Evolutionary conservation across 2,113 vertebrate species (phyloP), one percentile per base, ranked within the genome.

Genomic region (Entosphenus tridentatus): DNA sequence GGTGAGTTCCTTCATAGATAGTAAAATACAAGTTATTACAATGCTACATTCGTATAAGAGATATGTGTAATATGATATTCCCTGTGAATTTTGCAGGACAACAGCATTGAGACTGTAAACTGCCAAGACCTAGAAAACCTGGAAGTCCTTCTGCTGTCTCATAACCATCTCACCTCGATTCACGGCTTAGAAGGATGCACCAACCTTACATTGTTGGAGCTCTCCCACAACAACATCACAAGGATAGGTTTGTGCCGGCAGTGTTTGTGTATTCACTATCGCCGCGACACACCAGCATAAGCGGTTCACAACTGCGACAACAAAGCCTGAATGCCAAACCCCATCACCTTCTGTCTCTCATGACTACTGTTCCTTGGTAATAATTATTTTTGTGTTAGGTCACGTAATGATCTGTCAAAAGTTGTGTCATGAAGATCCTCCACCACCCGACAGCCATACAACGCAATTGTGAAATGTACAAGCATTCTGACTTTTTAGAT

Each of bases 151-250:
- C 80, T 83, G 69, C 75, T 96, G 18, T 80, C 76, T 76, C 79
- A 79, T 75, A 97, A 96, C 75, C 75, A 74, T 12, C 78, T 97
- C 73, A 83, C 80, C n/a, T 89, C 84, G 69, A 73, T 91, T 74
- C 85, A 80, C 59, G 93, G 89, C 58, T 76, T 96, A 73, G 79
- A 76, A 57, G 83, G 80, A n/a, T 88, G 84, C 68, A 79, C 73
- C 71, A 86, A 83, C 76, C 74, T 97, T 65, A 76, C 75, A 6
- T 75, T 77, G 72, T 83, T 96, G 70, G 86, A 96, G 72, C 74
- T 96, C 56, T 95, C 93, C 1, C 74, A 85, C 75, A 97, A 96
- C 72, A 83, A 75, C 77, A 84, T 96, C 76, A 87, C 82, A 11
- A 83, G 85, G 74, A 82, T 96, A 68, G 84, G 93, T 96, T 39